Percentiles rank a stretch among this genome's conserved stretches.
phyloP scores from a whole-genome alignment of 2,797 vertebrate species.

The Micropoecilia bifurca region DNA sequence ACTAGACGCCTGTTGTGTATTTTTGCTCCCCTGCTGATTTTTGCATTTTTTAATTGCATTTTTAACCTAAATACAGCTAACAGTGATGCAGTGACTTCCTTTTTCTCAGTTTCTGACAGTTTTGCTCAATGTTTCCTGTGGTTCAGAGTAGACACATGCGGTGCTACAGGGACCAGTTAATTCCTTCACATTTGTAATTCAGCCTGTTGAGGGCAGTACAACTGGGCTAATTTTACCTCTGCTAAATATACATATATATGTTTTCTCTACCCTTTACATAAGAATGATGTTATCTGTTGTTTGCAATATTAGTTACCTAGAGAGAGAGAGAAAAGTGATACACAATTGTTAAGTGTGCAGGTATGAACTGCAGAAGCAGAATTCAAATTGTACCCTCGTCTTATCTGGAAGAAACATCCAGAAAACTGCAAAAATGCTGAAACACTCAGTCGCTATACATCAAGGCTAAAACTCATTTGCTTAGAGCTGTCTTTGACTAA shows the following conservation, averaged over 20 bases:
- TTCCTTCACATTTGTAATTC: not conserved
- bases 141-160: not conserved
- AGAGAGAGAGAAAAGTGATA: not conserved
- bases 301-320: not conserved
- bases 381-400: too few species aligned
- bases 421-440: too few species aligned
- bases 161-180: not conserved
- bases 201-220: not conserved
- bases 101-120: not conserved
- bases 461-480: too few species aligned
- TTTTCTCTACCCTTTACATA: not conserved
- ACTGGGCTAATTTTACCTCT: not conserved
- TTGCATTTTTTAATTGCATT: not conserved
- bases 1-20: not conserved
- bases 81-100: not conserved
- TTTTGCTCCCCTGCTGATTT: not conserved
- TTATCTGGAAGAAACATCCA: too few species aligned
- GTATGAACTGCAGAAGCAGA: not conserved
- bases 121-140: not conserved
- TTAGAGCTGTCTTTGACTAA: too few species aligned
- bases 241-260: not conserved
- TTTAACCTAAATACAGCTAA: not conserved
- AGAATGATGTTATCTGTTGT: not conserved
- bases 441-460: too few species aligned
- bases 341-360: not conserved